phyloP scores from a whole-genome alignment of 2,113 vertebrate species.

The Cyprinodon brontotheroides region DNA sequence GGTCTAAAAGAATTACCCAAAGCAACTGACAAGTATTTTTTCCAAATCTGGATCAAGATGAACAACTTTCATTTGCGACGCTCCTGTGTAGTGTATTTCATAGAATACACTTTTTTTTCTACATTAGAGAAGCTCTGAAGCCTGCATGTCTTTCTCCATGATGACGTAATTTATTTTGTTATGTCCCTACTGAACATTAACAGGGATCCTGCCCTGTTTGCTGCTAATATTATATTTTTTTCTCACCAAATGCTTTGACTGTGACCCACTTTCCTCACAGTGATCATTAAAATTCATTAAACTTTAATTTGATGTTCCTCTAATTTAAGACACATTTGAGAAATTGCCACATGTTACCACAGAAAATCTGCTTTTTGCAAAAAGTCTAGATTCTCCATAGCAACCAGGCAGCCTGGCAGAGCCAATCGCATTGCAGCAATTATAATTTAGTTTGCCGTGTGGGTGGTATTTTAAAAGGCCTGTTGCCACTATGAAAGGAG shows the following conservation, averaged over 20 bases:
- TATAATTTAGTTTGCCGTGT: slow-evolving; percentile 33
- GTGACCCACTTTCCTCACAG: slow-evolving; percentile 49
- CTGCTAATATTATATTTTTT: slow-evolving; percentile 24
- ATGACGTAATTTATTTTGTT: neutral
- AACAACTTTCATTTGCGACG: too few relatives aligned
- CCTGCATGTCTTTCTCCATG: too few relatives aligned
- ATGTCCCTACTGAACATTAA: too few relatives aligned
- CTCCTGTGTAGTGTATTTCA: too few relatives aligned
- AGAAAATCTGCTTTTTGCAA: slow-evolving; percentile 10
- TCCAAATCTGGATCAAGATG: too few relatives aligned
- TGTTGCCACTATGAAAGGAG: slow-evolving; percentile 30
- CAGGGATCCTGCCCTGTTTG: slow-evolving; percentile 14
- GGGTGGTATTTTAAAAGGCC: slow-evolving; percentile 40
- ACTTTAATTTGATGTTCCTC: slow-evolving; percentile 59
- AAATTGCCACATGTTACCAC: slow-evolving; percentile 53
- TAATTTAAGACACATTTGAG: slow-evolving; percentile 62
- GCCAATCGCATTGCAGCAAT: slow-evolving; percentile 45
- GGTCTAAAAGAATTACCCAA: too few relatives aligned
- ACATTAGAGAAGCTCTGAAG: too few relatives aligned
- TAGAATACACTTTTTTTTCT: too few relatives aligned
- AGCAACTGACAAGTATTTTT: too few relatives aligned
- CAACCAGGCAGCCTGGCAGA: slow-evolving; percentile 43
- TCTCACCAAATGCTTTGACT: slow-evolving; percentile 14
- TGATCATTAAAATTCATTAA: slow-evolving; percentile 62
- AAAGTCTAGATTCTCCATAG: slow-evolving; percentile 44